Base-by-base conservation (phyloP, 2,113 vertebrate species). In the Paraplagusia blochii region DNA sequence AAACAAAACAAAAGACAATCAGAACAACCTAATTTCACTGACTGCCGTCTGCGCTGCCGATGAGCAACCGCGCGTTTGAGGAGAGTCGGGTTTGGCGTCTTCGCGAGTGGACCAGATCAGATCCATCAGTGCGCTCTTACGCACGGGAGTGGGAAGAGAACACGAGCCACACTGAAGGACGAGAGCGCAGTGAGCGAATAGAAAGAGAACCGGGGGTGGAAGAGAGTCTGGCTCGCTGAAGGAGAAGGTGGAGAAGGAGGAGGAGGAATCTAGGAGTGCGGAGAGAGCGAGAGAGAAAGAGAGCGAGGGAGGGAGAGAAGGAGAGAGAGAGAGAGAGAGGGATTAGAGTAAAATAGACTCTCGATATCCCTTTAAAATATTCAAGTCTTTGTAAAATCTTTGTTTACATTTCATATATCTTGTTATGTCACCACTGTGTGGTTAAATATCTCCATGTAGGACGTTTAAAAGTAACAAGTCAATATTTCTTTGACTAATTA, bases 91-190 rank as follows among this genome's bases (percentile, higher is more conserved):
- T 76, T 67, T 58, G 17, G 58, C 50, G 46, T 63, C 59, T 54
- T 76, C 64, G 39, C 53, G 67, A 77, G 70, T 50, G 73, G 62
- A 63, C 64, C 74, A 44, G 72, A 81, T 57, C 72, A 63, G 48
- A 71, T 79, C 74, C 80, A 66, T 78, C 77, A 58, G 86, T 57
- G 87, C 84, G 84, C 86, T 84, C 79, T 85, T 85, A 87, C 83
- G 81, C 87, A 81, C 83, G 7, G 69, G 69, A 71, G 75, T 51
- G 66, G 46, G 74, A 74, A 62, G 80, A 77, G 85, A n/a, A 82
- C 60, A 69, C 69, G 66, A 74, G 78, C 72, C 65, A 72, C 81
- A 60, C 71, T 16, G 72, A 83, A n/a, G 61, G 74, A 80, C 54
- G 82, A 76, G 79, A 79, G 85, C 81, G 83, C 83, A 87, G 82